Evolutionary conservation across 2,888 invertebrate genomes (phyloP).

Genomic region (Boloria selene): DNA sequence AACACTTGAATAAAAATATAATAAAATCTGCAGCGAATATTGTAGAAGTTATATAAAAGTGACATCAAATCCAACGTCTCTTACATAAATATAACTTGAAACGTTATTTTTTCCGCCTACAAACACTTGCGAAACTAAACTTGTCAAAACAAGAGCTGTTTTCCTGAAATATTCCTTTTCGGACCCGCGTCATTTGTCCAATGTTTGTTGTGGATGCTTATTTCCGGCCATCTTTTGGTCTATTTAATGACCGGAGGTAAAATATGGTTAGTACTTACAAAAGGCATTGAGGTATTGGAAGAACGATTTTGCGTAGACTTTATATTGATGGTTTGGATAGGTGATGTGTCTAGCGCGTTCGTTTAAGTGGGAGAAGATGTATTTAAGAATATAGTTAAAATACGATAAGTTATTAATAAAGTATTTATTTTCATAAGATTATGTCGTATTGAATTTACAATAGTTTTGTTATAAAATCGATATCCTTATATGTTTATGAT

Average conservation of each 20-base stretch:
- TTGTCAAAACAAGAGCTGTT: constrained; percentile 48
- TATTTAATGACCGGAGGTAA: constrained; percentile 48
- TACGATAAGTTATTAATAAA: too few relatives aligned
- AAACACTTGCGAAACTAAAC: constrained; percentile 33
- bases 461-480: too few relatives aligned
- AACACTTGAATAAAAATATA: neutral
- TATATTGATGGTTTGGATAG: constrained; percentile 9
- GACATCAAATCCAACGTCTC: constrained; percentile 5
- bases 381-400: too few relatives aligned
- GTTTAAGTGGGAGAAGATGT: neutral
- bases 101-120: constrained; percentile 35
- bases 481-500: too few relatives aligned
- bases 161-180: constrained; percentile 44
- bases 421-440: too few relatives aligned
- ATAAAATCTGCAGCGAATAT: neutral
- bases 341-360: neutral
- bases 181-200: constrained; percentile 46
- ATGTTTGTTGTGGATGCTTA: constrained; percentile 50
- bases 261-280: constrained; percentile 44
- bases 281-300: constrained; percentile 11
- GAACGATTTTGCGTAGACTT: constrained; percentile 5
- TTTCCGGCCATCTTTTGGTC: constrained; percentile 35
- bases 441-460: too few relatives aligned
- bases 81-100: constrained; percentile 27
- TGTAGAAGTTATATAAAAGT: neutral